These are phyloP conservation scores for Ips typographus DNA, from an alignment of 1,140 invertebrate species.

Conservation along the genomic window DNA sequence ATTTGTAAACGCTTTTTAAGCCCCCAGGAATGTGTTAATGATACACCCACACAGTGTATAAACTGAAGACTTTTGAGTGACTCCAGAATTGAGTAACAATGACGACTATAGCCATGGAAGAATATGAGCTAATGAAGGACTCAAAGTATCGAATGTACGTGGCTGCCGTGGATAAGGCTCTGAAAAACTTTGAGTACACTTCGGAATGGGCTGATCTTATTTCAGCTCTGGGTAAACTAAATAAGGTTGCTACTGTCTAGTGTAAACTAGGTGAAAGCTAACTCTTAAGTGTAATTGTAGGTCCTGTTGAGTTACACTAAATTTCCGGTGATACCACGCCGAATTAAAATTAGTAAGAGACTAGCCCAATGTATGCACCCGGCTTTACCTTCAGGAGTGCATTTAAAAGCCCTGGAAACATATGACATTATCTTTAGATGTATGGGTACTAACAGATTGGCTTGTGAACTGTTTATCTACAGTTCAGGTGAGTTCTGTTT, in stretches of 20 bases:
- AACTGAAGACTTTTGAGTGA: background rate
- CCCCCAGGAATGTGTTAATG: background rate
- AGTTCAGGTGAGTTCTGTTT: slow-evolving; percentile 61
- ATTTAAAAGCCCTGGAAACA: slow-evolving; percentile 90
- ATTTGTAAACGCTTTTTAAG: background rate
- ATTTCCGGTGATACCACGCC: slow-evolving; percentile 85
- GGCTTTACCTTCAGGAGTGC: slow-evolving; percentile 86
- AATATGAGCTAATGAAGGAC: slow-evolving; percentile 73
- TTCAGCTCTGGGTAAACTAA: slow-evolving; percentile 87
- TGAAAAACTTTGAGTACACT: slow-evolving; percentile 91
- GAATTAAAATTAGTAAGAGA: slow-evolving; percentile 89
- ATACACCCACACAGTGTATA: background rate
- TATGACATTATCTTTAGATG: slow-evolving; percentile 93
- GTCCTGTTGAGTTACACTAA: slow-evolving; percentile 76
- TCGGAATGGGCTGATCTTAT: slow-evolving; percentile 97
- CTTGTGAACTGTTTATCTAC: slow-evolving; percentile 86
- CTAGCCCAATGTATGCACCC: slow-evolving; percentile 96
- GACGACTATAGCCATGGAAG: slow-evolving; percentile 58
- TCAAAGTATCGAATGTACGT: slow-evolving; percentile 80
- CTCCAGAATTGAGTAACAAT: slow-evolving; percentile 33
- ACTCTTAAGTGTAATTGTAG: slow-evolving; percentile 52
- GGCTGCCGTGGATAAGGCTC: slow-evolving; percentile 81
- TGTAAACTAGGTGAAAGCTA: slow-evolving; percentile 3
- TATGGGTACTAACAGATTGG: slow-evolving; percentile 80
- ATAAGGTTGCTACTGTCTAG: slow-evolving; percentile 66